Base-by-base conservation (phyloP, 2,888 invertebrate genomes). In the Neoitamus cyanurus region DNA sequence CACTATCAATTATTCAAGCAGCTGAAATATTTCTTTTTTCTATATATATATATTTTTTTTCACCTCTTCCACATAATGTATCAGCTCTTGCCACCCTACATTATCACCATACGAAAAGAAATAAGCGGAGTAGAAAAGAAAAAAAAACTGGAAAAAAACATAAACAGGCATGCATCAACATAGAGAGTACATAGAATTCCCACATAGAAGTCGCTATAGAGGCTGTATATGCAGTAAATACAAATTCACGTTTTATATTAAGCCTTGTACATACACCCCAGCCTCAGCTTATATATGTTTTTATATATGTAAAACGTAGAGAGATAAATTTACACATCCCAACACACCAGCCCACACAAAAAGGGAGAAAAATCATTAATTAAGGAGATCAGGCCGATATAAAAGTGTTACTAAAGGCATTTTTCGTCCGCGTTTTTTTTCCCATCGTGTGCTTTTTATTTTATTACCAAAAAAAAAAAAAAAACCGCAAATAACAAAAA, bases 311-410 rank as follows among this genome's bases (percentile, higher is more conserved):
- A 37, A 2, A 13, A 78, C 48, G 20, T 77, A 36, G 77, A 46
- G 48, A 78, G 58, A 78, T 78, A 78, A 78, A 48, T 78, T 78
- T 78, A 78, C 78, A 78, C 48, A 78, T 78, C 78, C 78, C 58
- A 46, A 78, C 15, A 46, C 46, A 28, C 46, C 78, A 78, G 25
- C 78, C 78, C 48, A 78, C 78, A 78, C 78, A 78, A 78, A 78
- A 48, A 78, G 48, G 78, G 78, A 78, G 78, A 78, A 78, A 78
- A 78, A 48, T 78, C 78, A 78, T 78, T 78, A 78, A 78, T 78
- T 78, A 78, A 78, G 77, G 77, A 77, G 78, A 78, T 78, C 78
- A 78, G 78, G 46, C 48, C 78, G 78, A 78, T 78, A 77, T 46
- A 77, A 77, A 48, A 78, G 78, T 78, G 25, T 78, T 48, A 78